These are phyloP conservation scores for Sphaeramia orbicularis DNA, from an alignment of 2,797 vertebrate genomes.

Conservation along the genomic window DNA sequence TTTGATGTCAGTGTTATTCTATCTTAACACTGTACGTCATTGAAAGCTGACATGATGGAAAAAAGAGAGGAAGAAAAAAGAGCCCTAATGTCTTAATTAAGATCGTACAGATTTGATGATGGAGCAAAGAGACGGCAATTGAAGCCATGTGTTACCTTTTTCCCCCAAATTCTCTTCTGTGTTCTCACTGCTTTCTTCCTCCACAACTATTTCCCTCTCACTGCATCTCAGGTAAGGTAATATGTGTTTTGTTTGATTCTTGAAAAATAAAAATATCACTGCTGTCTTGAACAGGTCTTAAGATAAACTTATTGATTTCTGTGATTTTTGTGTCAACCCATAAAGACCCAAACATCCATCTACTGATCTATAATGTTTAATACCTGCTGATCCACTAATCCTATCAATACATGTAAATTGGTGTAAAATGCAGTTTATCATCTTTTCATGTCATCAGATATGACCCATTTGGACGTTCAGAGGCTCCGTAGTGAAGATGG, in stretches of 20 bases:
- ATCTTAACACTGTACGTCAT: conserved; percentile 64
- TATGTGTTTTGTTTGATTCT: conserved; percentile 38
- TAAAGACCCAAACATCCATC: no score
- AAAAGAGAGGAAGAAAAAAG: conserved; percentile 60
- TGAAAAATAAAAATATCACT: conserved; percentile 26
- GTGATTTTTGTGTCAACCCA: no score
- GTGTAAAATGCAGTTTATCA: no score
- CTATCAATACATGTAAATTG: no score
- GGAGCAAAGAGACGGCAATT: conserved; percentile 72
- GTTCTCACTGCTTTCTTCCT: conserved; percentile 24
- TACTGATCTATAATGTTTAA: no score
- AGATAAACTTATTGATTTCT: not conserved
- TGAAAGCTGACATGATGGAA: conserved; percentile 77
- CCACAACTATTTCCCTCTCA: conserved; percentile 25
- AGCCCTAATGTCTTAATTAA: conserved; percentile 80
- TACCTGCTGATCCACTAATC: no score
- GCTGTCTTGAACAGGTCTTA: conserved; percentile 26
- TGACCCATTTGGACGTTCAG: no score
- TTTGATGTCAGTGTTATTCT: conserved; percentile 67
- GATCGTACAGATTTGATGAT: conserved; percentile 78
- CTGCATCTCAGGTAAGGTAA: conserved; percentile 29
- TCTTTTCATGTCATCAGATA: no score
- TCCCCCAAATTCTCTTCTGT: conserved; percentile 30
- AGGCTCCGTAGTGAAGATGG: no score
- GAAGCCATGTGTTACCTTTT: conserved; percentile 74